A percentile compares a stretch with the other conserved stretches of the same genome.
Conservation (phyloP, 1,140 invertebrate species). For the Apocrypta bakeri region DNA sequence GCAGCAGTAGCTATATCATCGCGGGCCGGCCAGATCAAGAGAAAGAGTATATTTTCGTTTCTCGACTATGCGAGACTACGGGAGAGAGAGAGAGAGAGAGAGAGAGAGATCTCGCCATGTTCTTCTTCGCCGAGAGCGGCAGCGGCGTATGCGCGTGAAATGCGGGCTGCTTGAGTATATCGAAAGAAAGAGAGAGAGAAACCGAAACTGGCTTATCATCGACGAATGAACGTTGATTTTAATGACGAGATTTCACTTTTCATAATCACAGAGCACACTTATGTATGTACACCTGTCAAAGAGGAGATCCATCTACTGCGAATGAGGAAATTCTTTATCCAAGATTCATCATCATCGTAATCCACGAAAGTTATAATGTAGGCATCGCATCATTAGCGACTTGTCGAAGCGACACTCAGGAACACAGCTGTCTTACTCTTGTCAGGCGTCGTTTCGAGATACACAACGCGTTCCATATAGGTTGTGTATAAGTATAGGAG, state of each 20-base stretch:
- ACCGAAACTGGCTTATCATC: slow-evolving; percentile 48
- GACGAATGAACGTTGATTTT: slow-evolving; percentile 29
- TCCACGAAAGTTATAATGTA: neutral
- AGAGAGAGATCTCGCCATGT: slow-evolving; percentile 37
- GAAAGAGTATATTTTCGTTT: slow-evolving; percentile 37
- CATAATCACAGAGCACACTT: neutral
- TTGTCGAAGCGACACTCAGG: neutral
- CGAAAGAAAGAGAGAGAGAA: slow-evolving; percentile 15
- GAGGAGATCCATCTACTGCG: neutral
- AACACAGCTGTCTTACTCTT: neutral
- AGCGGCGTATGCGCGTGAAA: slow-evolving; percentile 29
- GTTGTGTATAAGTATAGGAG: no score
- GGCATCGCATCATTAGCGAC: neutral
- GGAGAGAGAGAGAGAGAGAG: neutral
- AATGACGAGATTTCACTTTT: slow-evolving; percentile 47
- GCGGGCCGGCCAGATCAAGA: neutral
- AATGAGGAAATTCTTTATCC: slow-evolving; percentile 12
- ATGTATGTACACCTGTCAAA: neutral
- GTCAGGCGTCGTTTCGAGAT: neutral
- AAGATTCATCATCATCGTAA: neutral
- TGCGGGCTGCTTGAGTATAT: slow-evolving; percentile 36
- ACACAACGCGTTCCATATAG: neutral
- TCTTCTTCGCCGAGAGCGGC: slow-evolving; percentile 10
- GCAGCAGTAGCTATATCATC: neutral
- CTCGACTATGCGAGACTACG: neutral